Evolutionary conservation across 2,113 vertebrate genomes (phyloP), one percentile per base, ranked within the genome.

Genomic region (Mus spicilegus): DNA sequence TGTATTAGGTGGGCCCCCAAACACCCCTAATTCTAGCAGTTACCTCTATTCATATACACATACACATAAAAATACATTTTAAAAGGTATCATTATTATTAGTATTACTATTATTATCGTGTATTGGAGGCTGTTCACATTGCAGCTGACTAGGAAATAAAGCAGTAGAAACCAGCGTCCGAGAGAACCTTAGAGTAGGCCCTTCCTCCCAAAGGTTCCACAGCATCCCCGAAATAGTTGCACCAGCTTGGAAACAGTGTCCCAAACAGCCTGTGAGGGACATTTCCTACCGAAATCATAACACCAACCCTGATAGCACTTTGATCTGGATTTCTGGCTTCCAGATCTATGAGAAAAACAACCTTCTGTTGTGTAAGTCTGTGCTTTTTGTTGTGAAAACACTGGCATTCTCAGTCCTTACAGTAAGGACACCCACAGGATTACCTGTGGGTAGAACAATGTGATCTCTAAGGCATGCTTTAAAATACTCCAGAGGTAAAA

Each of bases 401-500:
- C 28, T 61, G 46, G 73, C 16, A 90, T 63, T 86, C 69, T 6
- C 30, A 63, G 16, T 82, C 78, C 12, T 82, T 92, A 46, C 3
- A 58, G 67, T 56, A 56, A 80, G 91, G 73, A 63, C 42, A 89
- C 11, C 20, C 81, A 63, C 56, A 90, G 51, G 90, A 90, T 80
- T 72, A 65, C 82, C 82, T 84, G 73, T 69, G 46, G 65, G 65
- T 56, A 56, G 63, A 65, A 70, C 24, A 76, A 85, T n/a, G 16
- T 51, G 69, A 70, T 65, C 30, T 26, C 87, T 87, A 73, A 91
- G 63, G 51, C 93, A 51, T 65, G 63, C 76, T 96, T 90, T 87
- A 75, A 85, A 93, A 73, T 80, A 70, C 20, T 90, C 89, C 58
- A 42, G 90, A 95, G 92, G 87, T 87, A 92, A 96, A 95, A 90